Evolutionary conservation across 2,113 vertebrate genomes (phyloP), one percentile per base, ranked within the genome.

Genomic region (Argyrosomus japonicus): DNA sequence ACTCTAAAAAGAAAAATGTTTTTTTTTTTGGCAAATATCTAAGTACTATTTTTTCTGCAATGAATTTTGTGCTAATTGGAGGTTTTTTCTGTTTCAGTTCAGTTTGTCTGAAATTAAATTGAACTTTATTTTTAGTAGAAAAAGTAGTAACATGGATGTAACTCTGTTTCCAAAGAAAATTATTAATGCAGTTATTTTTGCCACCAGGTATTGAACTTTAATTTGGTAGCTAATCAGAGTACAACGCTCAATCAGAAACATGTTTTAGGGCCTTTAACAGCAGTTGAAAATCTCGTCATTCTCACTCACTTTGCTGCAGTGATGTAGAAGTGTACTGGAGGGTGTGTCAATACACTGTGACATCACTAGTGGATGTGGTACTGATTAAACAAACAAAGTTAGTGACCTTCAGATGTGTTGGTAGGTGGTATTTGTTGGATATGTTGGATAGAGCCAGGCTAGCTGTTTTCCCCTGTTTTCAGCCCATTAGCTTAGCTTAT

Each of bases 1-100:
- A 84, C 88, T 88, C 88, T 86, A 79, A 88, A 90, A 85, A 77
- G 23, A 75, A 84, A 81, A 82, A 67, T 36, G 5, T 29, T n/a
- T 6, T 17, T 18, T 27, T 53, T 50, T 36, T 23, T 1, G 3
- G 9, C 10, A 3, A 36, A 36, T 36, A 36, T 36, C 36, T 40
- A 40, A 40, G 36, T 40, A 40, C 36, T 40, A 40, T 40, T 36
- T 36, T 36, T 36, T 32, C 29, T 32, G 29, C 25, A 15, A 40
- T 25, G 18, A 5, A 6, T 57, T 68, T 48, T 1, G 2, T 32
- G 14, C 23, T 43, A 25, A 61, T 23, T n/a, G 1, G 12, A 29
- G 32, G 19, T 61, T 58, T 58, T 17, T 13, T 19, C 0, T 51
- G 3, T 5, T 32, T n/a, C 17, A 65, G 1, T 13, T 69, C 17